Evolutionary conservation across 1,140 invertebrate species (phyloP).

Genomic region (Zaprionus lachaisei): DNA sequence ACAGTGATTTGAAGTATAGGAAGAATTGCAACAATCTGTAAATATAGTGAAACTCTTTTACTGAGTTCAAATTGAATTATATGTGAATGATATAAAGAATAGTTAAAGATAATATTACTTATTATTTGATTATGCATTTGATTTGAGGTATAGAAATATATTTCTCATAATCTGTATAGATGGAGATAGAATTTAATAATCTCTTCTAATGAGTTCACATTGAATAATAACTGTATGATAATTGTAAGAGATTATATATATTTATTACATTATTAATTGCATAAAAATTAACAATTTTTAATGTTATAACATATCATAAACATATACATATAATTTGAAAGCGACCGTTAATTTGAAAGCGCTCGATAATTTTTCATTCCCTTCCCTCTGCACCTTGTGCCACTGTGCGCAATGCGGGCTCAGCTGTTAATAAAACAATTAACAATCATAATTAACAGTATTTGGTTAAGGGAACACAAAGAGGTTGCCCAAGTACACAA

Average conservation of each 20-base stretch:
- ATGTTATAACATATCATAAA: background rate
- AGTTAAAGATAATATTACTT: no score
- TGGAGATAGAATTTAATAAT: no score
- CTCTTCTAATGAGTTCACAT: background rate
- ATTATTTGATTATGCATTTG: no score
- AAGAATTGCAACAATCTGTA: no score
- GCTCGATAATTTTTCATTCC: background rate
- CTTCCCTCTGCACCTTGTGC: background rate
- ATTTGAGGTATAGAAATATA: no score
- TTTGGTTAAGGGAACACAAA: slow-evolving; percentile 25
- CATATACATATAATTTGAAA: background rate
- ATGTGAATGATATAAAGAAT: no score
- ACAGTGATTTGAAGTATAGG: slow-evolving; percentile 36
- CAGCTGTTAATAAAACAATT: slow-evolving; percentile 64
- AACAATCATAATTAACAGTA: slow-evolving; percentile 65
- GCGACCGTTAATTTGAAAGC: background rate
- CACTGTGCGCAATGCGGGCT: slow-evolving; percentile 52
- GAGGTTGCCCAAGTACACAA: slow-evolving; percentile 15
- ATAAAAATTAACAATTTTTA: background rate
- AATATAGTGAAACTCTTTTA: no score
- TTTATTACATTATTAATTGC: background rate
- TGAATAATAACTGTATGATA: background rate
- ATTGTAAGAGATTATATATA: background rate
- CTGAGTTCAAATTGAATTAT: no score
- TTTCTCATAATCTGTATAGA: no score